Conservation (phyloP, 2,113 vertebrate genomes). For the Pluvialis apricaria region DNA sequence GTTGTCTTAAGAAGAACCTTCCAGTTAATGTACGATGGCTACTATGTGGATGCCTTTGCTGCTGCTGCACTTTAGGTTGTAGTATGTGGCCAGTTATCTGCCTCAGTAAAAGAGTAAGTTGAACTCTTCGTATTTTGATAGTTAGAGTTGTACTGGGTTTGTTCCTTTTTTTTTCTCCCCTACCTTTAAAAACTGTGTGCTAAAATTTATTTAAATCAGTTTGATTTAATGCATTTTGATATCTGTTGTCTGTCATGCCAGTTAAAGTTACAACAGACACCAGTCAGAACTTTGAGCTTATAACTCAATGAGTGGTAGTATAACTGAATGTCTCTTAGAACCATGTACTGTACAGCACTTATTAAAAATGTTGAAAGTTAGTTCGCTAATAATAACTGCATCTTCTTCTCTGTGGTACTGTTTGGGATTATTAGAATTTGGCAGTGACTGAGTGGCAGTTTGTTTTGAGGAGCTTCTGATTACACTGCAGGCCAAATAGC, state of each 20-base stretch:
- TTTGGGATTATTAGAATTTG: neutral
- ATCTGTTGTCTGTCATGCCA: neutral
- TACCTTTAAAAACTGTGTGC: neutral
- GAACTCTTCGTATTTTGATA: constrained; percentile 4
- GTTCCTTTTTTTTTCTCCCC: neutral
- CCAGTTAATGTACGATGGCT: constrained; percentile 98
- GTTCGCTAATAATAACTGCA: too few species aligned
- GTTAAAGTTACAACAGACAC: neutral
- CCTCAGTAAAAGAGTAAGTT: constrained; percentile 98
- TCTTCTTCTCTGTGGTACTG: neutral
- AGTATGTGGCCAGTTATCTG: constrained; percentile 99
- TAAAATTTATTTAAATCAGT: neutral
- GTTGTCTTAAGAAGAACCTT: constrained; percentile 96
- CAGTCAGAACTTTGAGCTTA: neutral
- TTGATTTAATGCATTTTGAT: neutral
- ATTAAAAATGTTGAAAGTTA: too few species aligned
- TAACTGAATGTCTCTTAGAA: neutral
- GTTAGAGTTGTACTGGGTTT: neutral
- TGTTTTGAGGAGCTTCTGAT: neutral
- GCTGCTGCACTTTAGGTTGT: constrained; percentile 97
- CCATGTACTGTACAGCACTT: neutral
- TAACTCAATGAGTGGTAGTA: neutral
- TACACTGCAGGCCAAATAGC: neutral
- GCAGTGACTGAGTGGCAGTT: neutral
- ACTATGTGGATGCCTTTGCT: constrained; percentile 97